Conservation (phyloP, 1,140 invertebrate species). For the Ooceraea biroi region DNA sequence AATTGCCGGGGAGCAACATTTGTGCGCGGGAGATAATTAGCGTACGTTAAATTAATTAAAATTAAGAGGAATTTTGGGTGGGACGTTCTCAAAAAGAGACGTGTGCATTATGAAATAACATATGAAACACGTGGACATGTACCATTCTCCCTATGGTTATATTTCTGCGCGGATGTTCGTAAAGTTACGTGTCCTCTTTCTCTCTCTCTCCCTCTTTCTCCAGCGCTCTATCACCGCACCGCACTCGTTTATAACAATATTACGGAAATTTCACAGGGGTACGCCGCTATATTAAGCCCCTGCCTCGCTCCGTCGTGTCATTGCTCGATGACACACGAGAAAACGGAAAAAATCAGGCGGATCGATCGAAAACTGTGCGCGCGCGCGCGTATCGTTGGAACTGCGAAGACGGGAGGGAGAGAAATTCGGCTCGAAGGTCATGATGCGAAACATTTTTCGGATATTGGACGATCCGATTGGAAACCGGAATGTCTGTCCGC, state of each 20-base stretch:
- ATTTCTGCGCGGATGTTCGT: slow-evolving; percentile 10
- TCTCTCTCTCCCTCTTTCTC: background rate
- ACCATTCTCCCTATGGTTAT: background rate
- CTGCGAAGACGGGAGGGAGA: background rate
- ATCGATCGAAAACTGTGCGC: slow-evolving; percentile 27
- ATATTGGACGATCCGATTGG: slow-evolving; percentile 52
- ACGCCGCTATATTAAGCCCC: slow-evolving; percentile 46
- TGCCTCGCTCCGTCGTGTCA: slow-evolving; percentile 46
- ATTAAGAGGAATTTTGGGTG: slow-evolving; percentile 6
- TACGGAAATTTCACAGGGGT: slow-evolving; percentile 56
- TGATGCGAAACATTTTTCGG: slow-evolving; percentile 62
- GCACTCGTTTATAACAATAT: slow-evolving; percentile 48
- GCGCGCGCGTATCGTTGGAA: slow-evolving; percentile 14
- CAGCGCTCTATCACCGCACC: background rate
- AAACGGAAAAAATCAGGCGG: slow-evolving; percentile 37
- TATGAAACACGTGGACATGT: slow-evolving; percentile 2
- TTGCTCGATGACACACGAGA: slow-evolving; percentile 45
- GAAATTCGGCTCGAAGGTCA: slow-evolving; percentile 31
- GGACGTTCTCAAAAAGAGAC: background rate
- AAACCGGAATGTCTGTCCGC: slow-evolving; percentile 35
- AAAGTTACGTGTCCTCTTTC: background rate
- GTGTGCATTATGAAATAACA: slow-evolving; percentile 1
- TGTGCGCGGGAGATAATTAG: slow-evolving; percentile 13
- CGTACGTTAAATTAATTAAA: slow-evolving; percentile 33
- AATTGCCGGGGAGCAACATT: slow-evolving; percentile 5